phyloP scores from a whole-genome alignment of 2,113 vertebrate genomes.

The Scortum barcoo region DNA sequence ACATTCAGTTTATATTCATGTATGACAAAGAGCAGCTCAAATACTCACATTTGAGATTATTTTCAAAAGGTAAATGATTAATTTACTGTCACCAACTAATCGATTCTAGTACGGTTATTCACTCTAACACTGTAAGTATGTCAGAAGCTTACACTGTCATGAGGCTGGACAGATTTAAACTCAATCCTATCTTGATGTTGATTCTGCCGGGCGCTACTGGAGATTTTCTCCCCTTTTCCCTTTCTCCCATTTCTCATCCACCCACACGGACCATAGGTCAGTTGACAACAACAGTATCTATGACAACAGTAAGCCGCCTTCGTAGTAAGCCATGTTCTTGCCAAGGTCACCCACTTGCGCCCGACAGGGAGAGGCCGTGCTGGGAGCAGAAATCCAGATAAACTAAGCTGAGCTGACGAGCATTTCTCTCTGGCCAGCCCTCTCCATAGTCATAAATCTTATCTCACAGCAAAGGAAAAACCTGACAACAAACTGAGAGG shows the following conservation, averaged over 20 bases:
- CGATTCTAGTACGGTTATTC: background rate
- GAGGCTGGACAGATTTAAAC: conserved; percentile 8
- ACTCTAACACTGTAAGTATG: conserved; percentile 7
- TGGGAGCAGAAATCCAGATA: conserved; percentile 82
- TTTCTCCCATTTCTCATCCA: conserved; percentile 62
- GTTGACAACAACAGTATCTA: conserved; percentile 82
- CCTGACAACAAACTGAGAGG: conserved; percentile 74
- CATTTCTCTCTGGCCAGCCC: conserved; percentile 69
- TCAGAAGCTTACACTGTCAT: background rate
- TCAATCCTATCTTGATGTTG: conserved; percentile 23
- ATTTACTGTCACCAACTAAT: too few relatives aligned
- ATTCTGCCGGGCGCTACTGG: conserved; percentile 16
- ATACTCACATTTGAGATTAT: background rate
- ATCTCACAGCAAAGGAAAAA: conserved; percentile 77
- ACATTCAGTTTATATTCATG: background rate
- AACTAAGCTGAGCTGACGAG: conserved; percentile 75
- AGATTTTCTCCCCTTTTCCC: conserved; percentile 33
- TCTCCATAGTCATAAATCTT: conserved; percentile 79
- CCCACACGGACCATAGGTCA: conserved; percentile 75
- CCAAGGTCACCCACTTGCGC: conserved; percentile 83
- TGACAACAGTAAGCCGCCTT: conserved; percentile 86
- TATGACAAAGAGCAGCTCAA: background rate
- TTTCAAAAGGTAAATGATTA: too few relatives aligned
- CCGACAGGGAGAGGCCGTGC: conserved; percentile 56
- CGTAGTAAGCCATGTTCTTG: conserved; percentile 85